Evolutionary conservation across 2,888 invertebrate species (phyloP).

Genomic region (Rosalia funebris): DNA sequence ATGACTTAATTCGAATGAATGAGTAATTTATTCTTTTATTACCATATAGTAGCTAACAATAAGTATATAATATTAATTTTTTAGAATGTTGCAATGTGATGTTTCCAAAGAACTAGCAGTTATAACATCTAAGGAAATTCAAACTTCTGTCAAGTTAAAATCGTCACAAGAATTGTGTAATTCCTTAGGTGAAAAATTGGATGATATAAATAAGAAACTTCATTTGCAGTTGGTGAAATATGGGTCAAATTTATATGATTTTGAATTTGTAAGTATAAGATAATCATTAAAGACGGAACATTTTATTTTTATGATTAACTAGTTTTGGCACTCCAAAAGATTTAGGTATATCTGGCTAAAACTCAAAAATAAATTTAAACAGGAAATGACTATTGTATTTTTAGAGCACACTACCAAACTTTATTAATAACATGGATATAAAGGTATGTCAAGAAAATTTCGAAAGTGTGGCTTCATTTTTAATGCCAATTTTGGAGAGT

Average conservation of each 20-base stretch:
- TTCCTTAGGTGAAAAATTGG: conserved; percentile 43
- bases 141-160: conserved; percentile 40
- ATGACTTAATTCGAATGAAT: conserved; percentile 30
- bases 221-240: conserved; percentile 47
- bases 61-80: conserved; percentile 27
- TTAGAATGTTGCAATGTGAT: conserved; percentile 41
- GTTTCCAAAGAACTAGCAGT: conserved; percentile 41
- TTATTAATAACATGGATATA: conserved; percentile 43
- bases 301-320: background rate
- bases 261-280: conserved; percentile 43
- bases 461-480: conserved; percentile 26
- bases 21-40: conserved; percentile 16
- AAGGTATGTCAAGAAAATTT: conserved; percentile 37
- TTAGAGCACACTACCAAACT: conserved; percentile 40
- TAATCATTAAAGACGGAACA: background rate
- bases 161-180: conserved; percentile 46
- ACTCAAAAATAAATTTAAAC: background rate
- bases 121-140: conserved; percentile 43
- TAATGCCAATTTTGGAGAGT: conserved; percentile 29
- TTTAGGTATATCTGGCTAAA: too few relatives aligned
- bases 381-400: conserved; percentile 11
- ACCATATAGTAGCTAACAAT: background rate
- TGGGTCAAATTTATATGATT: conserved; percentile 44
- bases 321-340: too few relatives aligned
- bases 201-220: conserved; percentile 47